Evolutionary conservation across 2,113 vertebrate genomes (phyloP).

Genomic region (Austrofundulus limnaeus): DNA sequence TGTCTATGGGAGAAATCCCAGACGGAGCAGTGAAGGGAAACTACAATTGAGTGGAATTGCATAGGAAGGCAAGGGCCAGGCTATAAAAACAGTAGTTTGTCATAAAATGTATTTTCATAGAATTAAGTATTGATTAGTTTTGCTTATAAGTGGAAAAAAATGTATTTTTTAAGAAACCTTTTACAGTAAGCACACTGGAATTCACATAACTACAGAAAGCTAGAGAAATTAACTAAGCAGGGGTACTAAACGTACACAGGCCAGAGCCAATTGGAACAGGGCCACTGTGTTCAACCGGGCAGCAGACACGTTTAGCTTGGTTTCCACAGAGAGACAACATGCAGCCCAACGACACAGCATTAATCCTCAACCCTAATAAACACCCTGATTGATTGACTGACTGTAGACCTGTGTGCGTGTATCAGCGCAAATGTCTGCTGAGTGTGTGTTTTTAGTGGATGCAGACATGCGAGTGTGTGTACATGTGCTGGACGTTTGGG

Average conservation of each 20-base stretch:
- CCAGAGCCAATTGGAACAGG: conserved; percentile 50
- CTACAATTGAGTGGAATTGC: too few relatives aligned
- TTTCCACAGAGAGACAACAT: conserved; percentile 58
- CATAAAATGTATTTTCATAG: too few relatives aligned
- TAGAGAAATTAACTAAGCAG: not conserved
- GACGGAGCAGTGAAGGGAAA: too few relatives aligned
- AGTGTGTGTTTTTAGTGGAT: conserved; percentile 35
- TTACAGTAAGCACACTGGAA: not conserved
- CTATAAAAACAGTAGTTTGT: too few relatives aligned
- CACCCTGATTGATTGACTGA: conserved; percentile 79
- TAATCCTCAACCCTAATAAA: conserved; percentile 49
- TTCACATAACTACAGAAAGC: not conserved
- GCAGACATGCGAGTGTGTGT: not conserved
- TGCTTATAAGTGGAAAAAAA: too few relatives aligned
- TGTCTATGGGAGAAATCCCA: too few relatives aligned
- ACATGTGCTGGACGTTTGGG: conserved; percentile 27
- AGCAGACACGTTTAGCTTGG: too few relatives aligned
- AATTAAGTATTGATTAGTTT: too few relatives aligned
- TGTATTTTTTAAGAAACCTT: too few relatives aligned
- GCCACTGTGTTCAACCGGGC: conserved; percentile 55
- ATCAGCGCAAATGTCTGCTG: conserved; percentile 22
- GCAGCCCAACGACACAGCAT: conserved; percentile 37
- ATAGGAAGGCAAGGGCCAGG: too few relatives aligned
- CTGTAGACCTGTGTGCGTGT: conserved; percentile 22
- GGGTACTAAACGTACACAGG: conserved; percentile 26